These are phyloP conservation scores for Odocoileus virginianus DNA, from an alignment of 2,113 vertebrate genomes.

Conservation along the genomic window DNA sequence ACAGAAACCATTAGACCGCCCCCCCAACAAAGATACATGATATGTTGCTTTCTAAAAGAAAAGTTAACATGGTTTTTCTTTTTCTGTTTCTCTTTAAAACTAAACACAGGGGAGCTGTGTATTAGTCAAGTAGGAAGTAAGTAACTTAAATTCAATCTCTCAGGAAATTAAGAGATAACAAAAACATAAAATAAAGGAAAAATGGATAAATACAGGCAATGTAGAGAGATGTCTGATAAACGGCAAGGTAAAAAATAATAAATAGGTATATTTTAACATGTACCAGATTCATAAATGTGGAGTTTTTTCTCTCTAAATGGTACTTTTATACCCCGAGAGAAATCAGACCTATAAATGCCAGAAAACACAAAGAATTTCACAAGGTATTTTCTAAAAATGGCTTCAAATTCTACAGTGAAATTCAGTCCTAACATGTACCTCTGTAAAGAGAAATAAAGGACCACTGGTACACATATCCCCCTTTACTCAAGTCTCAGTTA, in stretches of 20 bases:
- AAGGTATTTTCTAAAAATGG: background rate
- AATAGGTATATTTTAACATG: background rate
- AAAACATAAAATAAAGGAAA: conserved; percentile 36
- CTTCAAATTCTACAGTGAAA: background rate
- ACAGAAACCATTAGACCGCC: background rate
- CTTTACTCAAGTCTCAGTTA: background rate
- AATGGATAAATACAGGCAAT: background rate
- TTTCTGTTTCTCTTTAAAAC: conserved; percentile 37
- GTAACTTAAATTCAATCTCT: conserved; percentile 38
- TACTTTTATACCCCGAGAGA: background rate
- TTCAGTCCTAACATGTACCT: background rate
- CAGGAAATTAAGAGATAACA: background rate
- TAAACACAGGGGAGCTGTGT: background rate
- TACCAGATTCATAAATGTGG: background rate
- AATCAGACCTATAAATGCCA: background rate
- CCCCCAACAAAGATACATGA: background rate
- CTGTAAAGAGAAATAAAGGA: background rate
- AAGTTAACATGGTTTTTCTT: background rate
- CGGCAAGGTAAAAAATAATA: conserved; percentile 4
- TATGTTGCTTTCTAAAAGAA: conserved; percentile 5
- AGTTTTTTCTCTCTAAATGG: background rate
- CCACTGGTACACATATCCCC: background rate
- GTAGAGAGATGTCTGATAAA: background rate
- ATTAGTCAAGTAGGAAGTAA: conserved; percentile 17
- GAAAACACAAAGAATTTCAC: background rate